Evolutionary conservation across 2,888 invertebrate genomes (phyloP).

Genomic region (Lithodes maja): DNA sequence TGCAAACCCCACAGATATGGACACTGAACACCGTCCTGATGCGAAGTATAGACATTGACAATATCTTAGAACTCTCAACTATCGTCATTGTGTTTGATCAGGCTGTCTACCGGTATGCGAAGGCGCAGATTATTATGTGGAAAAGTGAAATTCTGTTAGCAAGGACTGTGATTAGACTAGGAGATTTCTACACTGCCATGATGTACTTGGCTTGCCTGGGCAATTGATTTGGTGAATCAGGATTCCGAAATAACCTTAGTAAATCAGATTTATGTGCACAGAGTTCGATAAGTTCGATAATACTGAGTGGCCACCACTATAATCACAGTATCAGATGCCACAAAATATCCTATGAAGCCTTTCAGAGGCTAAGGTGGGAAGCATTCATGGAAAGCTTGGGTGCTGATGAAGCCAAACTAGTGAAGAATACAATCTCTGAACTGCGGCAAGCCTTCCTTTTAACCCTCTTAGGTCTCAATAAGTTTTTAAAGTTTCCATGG

Average conservation of each 20-base stretch:
- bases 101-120: background rate
- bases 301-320: slow-evolving; percentile 18
- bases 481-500: no score
- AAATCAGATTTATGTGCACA: background rate
- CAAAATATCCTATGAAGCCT: slow-evolving; percentile 3
- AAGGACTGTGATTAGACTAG: background rate
- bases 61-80: background rate
- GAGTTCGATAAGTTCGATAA: background rate
- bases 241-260: background rate
- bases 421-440: background rate
- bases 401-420: slow-evolving; percentile 4
- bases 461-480: no score
- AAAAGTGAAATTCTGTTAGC: background rate
- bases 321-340: slow-evolving; percentile 10
- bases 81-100: slow-evolving; percentile 13
- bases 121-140: background rate
- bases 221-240: background rate
- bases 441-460: slow-evolving; percentile 11
- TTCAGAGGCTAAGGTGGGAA: background rate
- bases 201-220: slow-evolving; percentile 2
- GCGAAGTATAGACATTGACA: background rate
- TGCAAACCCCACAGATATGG: background rate
- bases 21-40: slow-evolving; percentile 17
- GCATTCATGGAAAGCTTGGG: slow-evolving; percentile 2
- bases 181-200: slow-evolving; percentile 1